Evolutionary conservation across 2,888 invertebrate genomes (phyloP), one percentile per base, ranked within the genome.

Genomic region (Acrobasis repandana): DNA sequence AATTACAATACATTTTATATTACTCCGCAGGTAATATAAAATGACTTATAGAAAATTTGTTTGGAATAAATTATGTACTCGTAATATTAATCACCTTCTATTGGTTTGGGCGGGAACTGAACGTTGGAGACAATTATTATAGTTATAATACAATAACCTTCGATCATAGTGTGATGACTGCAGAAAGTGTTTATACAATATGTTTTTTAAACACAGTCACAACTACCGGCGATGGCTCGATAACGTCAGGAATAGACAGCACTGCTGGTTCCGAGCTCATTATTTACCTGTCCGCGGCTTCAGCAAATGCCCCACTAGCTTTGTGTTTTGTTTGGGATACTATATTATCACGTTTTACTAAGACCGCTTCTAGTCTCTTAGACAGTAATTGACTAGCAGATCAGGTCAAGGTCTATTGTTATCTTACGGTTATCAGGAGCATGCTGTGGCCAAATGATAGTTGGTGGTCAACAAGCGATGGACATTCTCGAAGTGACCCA

Each of bases 161-260:
- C 38, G 18, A 18, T 36, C 16, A 38, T 20, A 28, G 56, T 56
- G 46, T n/a, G 33, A 46, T 47, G 14, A 48, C 34, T 34, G 34
- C 36, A 58, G 58, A 76, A 74, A 68, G 65, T 82, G 76, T 81
- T 82, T 82, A 77, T 75, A 77, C 69, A 71, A 70, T 69, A 66
- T 75, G 76, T 79, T 85, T 82, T 82, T 83, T 85, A 86, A 84
- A 88, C 88, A 88, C 80, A 82, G 79, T 85, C 86, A 86, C 76
- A 79, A 70, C 65, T 73, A 75, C 73, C 46, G 5, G 38, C 43
- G 52, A 60, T 60, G 46, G 60, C 28, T 11, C 73, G 85, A 85
- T 86, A 85, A 80, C 71, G 76, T 83, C 82, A 78, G 77, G 70
- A 77, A 77, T 65, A 72, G 73, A 76, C 73, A 73, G 68, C 70